Base-by-base conservation (phyloP, 2,113 vertebrate species). In the Monopterus albus region DNA sequence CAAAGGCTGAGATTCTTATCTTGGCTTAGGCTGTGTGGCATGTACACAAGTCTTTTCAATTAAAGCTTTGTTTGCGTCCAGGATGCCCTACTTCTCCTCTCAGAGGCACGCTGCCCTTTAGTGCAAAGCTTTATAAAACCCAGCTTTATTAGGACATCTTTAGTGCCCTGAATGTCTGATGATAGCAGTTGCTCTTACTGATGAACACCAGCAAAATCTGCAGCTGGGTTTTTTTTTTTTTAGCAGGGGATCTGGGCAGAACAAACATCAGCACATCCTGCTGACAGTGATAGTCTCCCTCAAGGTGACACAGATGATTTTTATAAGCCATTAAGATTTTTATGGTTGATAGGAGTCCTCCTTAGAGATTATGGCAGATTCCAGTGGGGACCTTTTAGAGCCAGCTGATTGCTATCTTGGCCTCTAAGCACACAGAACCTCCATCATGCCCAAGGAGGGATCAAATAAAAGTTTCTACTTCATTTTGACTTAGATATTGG, bases 31-130 rank as follows among this genome's bases (percentile, higher is more conserved):
- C 35, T 50, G 36, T 25, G 7, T 84, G 84, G 79, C 88, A 78
- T 78, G 67, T 78, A 81, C 90, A 90, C 87, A 86, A 81, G 88
- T 91, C 85, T 87, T 88, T 63, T 83, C 85, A 87, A 85, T 86
- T 79, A 88, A 84, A 77, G 79, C 74, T 62, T 75, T 83, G 79
- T 79, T 85, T 67, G 69, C 68, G 81, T 81, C 57, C 67, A 46
- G 29, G 40, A 18, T 84, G 84, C 60, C 85, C 84, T 82, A 86
- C 68, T 86, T 88, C 53, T 83, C 29, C 29, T 31, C 46, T 56
- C 47, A 47, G 62, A 78, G 6, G 18, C 74, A 53, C 9, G 45
- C 51, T 71, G 87, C 77, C 81, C 81, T 89, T 89, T 83, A 65
- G 51, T 62, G 53, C 36, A 14, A 40, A 62, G 50, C 75, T 72